Evolutionary conservation across 2,113 vertebrate species (phyloP), one percentile per base, ranked within the genome.

Genomic region (Morphnarchus princeps): DNA sequence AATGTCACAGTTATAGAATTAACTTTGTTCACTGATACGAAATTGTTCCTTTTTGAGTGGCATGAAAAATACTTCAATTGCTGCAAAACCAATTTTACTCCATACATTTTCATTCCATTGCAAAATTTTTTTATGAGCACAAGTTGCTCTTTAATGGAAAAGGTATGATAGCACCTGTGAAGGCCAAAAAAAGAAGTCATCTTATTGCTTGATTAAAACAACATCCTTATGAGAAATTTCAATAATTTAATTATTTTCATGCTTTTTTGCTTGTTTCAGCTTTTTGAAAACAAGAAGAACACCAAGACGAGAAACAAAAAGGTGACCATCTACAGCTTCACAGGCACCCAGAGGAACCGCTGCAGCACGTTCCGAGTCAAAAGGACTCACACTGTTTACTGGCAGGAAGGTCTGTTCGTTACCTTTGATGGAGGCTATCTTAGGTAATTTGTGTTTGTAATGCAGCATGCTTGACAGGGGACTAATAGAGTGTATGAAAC

Each of bases 351-450:
- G 97, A 98, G 98, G 95, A 99, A 98, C 88, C 99, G 99, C 61
- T 99, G 99, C 95, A 99, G 99, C 97, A 99, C 99, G 0, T 99
- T 99, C 97, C 98, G 99, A 63, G 99, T 99, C 65, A 99, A 98
- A 82, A 97, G 98, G 84, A 98, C 98, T 78, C 98, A 99, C 95
- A 98, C 98, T 91, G 97, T 99, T 96, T 99, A 99, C 87, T 99
- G 98, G 98, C 98, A 99, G 93, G 98, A 99, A 92, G 98, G 98
- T 50, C 97, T 99, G 82, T 97, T 98, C 97, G 98, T 99, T 96
- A 99, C 99, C 29, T 99, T 99, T 74, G 99, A 99, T 24, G 99
- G 99, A 31, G 99, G 99, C 78, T 99, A 99, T 97, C 98, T 99
- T 93, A 99, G 99, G 99, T 99, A 95, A 98, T 97, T 85, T 58